A percentile compares a stretch with the other conserved stretches of the same genome.
phyloP scores from a whole-genome alignment of 2,888 invertebrate species.

The Rosalia funebris region DNA sequence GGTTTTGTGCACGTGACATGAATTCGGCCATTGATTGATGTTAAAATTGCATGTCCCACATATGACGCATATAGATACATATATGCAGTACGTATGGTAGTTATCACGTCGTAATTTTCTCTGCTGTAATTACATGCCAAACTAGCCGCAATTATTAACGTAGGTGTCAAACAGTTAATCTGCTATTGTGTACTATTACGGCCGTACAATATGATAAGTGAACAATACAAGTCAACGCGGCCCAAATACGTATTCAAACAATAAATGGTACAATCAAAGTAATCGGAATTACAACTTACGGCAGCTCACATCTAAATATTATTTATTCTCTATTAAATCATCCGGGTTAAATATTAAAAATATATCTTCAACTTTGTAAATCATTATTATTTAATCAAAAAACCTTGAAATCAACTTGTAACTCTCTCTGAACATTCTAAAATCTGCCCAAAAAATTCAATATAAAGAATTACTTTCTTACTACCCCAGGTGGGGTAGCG shows the following conservation, averaged over 20 bases:
- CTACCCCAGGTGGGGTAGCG: no score
- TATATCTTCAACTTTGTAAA: no score
- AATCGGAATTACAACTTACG: no score
- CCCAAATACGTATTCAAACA: background rate
- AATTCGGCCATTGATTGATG: conserved; percentile 45
- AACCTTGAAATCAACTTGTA: no score
- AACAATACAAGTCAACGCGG: background rate
- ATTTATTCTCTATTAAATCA: background rate
- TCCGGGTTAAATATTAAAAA: no score
- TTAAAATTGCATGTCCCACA: conserved; percentile 34
- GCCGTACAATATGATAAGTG: conserved; percentile 1
- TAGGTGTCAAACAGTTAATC: conserved; percentile 22
- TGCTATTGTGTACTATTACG: conserved; percentile 6
- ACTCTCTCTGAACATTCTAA: no score
- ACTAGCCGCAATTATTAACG: conserved; percentile 18
- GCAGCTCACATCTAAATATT: background rate
- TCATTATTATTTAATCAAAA: no score
- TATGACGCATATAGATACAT: conserved; percentile 25
- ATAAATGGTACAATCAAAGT: no score
- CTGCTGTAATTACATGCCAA: conserved; percentile 21
- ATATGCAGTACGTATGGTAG: conserved; percentile 18
- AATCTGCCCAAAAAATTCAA: no score
- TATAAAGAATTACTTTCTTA: no score
- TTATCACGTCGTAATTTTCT: conserved; percentile 25
- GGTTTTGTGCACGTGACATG: conserved; percentile 51